phyloP scores from a whole-genome alignment of 2,888 invertebrate genomes.

The Nycteola revayana region DNA sequence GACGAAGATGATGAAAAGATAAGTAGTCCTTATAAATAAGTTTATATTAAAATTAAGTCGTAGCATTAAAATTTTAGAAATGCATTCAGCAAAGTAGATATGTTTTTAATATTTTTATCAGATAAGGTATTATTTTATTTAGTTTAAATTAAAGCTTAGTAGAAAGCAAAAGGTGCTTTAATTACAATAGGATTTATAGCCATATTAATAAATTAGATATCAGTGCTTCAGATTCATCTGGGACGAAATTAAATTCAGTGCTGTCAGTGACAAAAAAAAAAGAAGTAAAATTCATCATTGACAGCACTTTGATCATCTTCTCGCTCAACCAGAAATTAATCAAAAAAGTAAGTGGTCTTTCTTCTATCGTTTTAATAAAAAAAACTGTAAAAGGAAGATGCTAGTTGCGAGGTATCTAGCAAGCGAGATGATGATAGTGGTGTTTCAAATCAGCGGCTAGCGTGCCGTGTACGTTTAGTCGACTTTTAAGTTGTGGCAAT shows the following conservation, averaged over 20 bases:
- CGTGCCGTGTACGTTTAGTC: constrained; percentile 71
- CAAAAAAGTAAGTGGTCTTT: constrained; percentile 21
- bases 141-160: constrained; percentile 24
- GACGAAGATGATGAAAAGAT: constrained; percentile 1
- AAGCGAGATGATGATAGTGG: constrained; percentile 75
- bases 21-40: constrained; percentile 4
- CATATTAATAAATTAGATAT: constrained; percentile 31
- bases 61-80: too few species aligned
- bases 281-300: constrained; percentile 51
- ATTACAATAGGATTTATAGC: constrained; percentile 34
- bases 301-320: constrained; percentile 61
- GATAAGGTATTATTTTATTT: constrained; percentile 8
- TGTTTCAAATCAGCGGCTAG: constrained; percentile 79
- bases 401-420: constrained; percentile 38
- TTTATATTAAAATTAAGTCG: neutral
- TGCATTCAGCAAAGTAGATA: too few species aligned
- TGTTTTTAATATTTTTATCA: too few species aligned
- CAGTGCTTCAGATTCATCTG: constrained; percentile 76
- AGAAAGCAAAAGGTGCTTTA: constrained; percentile 24
- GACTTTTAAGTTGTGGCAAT: constrained; percentile 64
- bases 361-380: constrained; percentile 21
- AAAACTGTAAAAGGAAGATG: constrained; percentile 13
- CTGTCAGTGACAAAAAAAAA: constrained; percentile 52
- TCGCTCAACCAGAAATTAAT: constrained; percentile 52
- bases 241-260: constrained; percentile 56